Percentiles rank a stretch among this genome's conserved stretches.
These are phyloP conservation scores for Penaeus vannamei DNA, from an alignment of 1,140 invertebrate genomes.

Conservation along the genomic window DNA sequence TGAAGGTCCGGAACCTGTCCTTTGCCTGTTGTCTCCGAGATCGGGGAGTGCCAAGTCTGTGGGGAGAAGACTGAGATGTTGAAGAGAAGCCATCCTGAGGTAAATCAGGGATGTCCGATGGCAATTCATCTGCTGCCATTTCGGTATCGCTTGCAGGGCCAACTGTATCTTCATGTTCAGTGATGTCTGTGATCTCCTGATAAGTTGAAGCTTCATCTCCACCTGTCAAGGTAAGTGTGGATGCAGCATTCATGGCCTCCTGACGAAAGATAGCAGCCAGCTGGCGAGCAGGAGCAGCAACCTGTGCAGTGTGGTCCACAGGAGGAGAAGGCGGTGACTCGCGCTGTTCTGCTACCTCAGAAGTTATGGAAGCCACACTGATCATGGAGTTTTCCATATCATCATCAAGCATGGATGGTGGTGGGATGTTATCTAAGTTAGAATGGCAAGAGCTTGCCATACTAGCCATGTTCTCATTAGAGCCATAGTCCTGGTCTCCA, in stretches of 20 bases:
- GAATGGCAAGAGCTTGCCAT: conserved; percentile 75
- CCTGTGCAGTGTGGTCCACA: conserved; percentile 57
- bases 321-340: conserved; percentile 59
- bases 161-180: conserved; percentile 75
- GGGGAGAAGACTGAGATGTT: conserved; percentile 46
- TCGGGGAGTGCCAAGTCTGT: conserved; percentile 50
- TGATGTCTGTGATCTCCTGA: conserved; percentile 78
- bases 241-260: conserved; percentile 68
- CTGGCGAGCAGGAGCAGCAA: conserved; percentile 69
- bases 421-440: conserved; percentile 85
- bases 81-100: conserved; percentile 66
- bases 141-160: conserved; percentile 72
- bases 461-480: conserved; percentile 77
- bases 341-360: conserved; percentile 79
- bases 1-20: conserved; percentile 69
- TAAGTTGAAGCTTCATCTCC: conserved; percentile 74
- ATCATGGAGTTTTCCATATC: conserved; percentile 83
- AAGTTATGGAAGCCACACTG: conserved; percentile 86
- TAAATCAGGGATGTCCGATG: conserved; percentile 68
- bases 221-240: conserved; percentile 64
- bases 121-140: conserved; percentile 69
- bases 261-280: conserved; percentile 69
- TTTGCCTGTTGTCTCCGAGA: conserved; percentile 62
- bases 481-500: conserved; percentile 78
- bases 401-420: conserved; percentile 86